Conservation (phyloP, 1,140 invertebrate genomes). For the Pseudomyrmex gracilis region DNA sequence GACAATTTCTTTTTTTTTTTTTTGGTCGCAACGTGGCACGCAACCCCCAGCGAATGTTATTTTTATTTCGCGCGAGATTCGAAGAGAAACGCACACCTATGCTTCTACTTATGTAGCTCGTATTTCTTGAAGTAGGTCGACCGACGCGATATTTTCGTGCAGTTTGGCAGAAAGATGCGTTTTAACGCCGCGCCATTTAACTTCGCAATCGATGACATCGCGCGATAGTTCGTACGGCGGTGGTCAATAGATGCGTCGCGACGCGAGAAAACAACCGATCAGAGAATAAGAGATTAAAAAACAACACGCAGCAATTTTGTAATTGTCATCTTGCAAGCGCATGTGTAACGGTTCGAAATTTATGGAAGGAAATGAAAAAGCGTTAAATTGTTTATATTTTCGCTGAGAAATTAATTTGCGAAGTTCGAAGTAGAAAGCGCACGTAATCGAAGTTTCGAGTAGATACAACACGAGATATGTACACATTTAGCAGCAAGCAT, state of each 20-base stretch:
- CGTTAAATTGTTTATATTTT: not conserved
- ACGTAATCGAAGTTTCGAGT: not conserved
- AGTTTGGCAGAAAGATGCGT: slow-evolving; percentile 49
- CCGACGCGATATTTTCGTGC: slow-evolving; percentile 39
- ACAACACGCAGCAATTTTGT: not conserved
- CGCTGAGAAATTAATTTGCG: not conserved
- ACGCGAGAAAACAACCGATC: not conserved
- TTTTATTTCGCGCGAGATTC: slow-evolving; percentile 9
- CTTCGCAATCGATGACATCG: not conserved
- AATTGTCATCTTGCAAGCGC: not conserved
- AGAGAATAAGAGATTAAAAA: too few species aligned
- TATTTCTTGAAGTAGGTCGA: slow-evolving; percentile 50
- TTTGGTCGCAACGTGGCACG: slow-evolving; percentile 12
- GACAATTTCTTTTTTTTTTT: not conserved
- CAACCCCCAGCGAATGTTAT: slow-evolving; percentile 21
- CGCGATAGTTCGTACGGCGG: not conserved
- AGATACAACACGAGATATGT: not conserved
- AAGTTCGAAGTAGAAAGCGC: not conserved
- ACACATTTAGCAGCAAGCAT: not conserved
- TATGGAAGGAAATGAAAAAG: not conserved
- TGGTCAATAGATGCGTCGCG: not conserved
- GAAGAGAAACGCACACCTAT: slow-evolving; percentile 11
- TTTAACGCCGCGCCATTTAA: slow-evolving; percentile 24
- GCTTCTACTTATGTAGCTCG: slow-evolving; percentile 9
- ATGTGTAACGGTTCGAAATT: too few species aligned